Percentiles rank a stretch among this genome's conserved stretches.
These are phyloP conservation scores for Catharus ustulatus DNA, from an alignment of 2,797 vertebrate species.

Conservation along the genomic window DNA sequence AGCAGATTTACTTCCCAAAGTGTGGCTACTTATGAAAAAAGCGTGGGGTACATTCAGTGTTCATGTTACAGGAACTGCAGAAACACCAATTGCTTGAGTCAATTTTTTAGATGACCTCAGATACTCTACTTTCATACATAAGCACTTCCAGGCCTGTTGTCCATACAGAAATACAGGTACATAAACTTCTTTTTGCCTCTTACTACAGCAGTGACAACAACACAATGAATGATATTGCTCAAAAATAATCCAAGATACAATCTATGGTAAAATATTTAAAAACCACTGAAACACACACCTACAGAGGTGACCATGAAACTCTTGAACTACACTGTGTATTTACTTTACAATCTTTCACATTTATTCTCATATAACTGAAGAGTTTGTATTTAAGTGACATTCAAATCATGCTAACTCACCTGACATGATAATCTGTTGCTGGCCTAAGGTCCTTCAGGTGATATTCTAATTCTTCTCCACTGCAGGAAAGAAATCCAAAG, in stretches of 20 bases:
- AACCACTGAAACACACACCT: not conserved
- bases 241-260: not conserved
- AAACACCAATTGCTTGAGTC: not conserved
- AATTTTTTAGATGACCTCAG: not conserved
- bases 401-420: slow-evolving; percentile 78
- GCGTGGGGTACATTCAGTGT: rapidly evolving
- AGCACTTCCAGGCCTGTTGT: not conserved
- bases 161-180: rapidly evolving
- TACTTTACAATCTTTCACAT: not conserved
- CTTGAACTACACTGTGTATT: not conserved
- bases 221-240: not conserved
- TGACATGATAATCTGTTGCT: slow-evolving; percentile 94
- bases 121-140: not conserved
- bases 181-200: not conserved
- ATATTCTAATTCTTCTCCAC: slow-evolving; percentile 95
- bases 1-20: not conserved
- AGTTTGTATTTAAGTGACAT: not conserved
- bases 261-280: not conserved
- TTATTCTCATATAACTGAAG: not conserved
- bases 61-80: not conserved
- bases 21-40: not conserved
- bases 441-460: slow-evolving; percentile 95
- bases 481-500: slow-evolving; percentile 71
- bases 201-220: not conserved
- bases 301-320: not conserved